Evolutionary conservation across 1,140 invertebrate genomes (phyloP).

Genomic region (Sesamia nonagrioides): DNA sequence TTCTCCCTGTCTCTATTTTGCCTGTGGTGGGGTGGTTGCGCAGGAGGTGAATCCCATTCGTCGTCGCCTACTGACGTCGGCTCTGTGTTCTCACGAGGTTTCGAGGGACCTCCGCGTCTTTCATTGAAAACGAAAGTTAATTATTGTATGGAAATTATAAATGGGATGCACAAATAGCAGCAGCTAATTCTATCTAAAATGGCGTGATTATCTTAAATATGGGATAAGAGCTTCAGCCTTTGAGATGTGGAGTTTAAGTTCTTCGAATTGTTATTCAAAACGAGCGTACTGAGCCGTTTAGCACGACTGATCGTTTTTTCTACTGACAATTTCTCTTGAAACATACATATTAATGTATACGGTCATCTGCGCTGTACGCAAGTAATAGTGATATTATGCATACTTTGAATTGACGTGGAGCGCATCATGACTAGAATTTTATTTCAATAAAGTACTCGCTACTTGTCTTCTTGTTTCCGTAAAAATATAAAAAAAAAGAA

Average conservation of each 20-base stretch:
- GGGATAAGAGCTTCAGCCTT: too few relatives aligned
- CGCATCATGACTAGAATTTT: neutral
- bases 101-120: slow-evolving; percentile 63
- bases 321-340: slow-evolving; percentile 38
- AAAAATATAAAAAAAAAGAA: too few relatives aligned
- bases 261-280: too few relatives aligned
- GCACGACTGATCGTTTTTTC: slow-evolving; percentile 16
- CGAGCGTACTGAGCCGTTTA: slow-evolving; percentile 5
- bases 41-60: slow-evolving; percentile 64
- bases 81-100: slow-evolving; percentile 62
- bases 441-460: neutral
- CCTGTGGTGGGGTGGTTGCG: slow-evolving; percentile 51
- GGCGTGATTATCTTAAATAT: neutral
- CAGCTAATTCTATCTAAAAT: neutral
- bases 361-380: neutral
- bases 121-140: neutral
- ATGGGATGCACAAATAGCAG: neutral
- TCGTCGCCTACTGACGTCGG: slow-evolving; percentile 57
- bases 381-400: slow-evolving; percentile 22
- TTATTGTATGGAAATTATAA: neutral
- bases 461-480: neutral
- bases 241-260: too few relatives aligned
- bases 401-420: neutral
- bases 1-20: slow-evolving; percentile 60
- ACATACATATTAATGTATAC: slow-evolving; percentile 31